Evolutionary conservation across 2,888 invertebrate species (phyloP).

Genomic region (Orthosia gracilis): DNA sequence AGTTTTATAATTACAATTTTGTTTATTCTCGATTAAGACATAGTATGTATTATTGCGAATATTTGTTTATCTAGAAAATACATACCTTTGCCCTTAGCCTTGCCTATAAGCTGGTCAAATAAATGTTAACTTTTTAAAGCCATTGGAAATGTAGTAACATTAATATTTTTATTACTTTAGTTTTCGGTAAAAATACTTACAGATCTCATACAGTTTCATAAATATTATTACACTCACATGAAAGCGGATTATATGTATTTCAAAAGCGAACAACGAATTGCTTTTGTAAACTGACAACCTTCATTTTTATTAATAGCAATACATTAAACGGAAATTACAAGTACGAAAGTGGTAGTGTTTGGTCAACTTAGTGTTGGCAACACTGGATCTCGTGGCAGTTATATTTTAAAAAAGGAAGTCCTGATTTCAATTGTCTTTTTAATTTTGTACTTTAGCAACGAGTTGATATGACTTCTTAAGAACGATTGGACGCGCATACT

Average conservation of each 20-base stretch:
- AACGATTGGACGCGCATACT: slow-evolving; percentile 60
- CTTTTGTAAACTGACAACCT: slow-evolving; percentile 83
- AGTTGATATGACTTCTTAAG: slow-evolving; percentile 75
- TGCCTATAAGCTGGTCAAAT: slow-evolving; percentile 11
- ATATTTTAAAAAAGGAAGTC: slow-evolving; percentile 51
- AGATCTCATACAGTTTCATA: slow-evolving; percentile 74
- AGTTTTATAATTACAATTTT: slow-evolving; percentile 25
- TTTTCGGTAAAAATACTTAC: slow-evolving; percentile 76
- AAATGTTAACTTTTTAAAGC: slow-evolving; percentile 29
- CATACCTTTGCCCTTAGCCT: slow-evolving; percentile 2
- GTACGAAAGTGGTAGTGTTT: slow-evolving; percentile 62
- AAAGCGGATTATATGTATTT: slow-evolving; percentile 85
- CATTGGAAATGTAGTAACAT: slow-evolving; percentile 29
- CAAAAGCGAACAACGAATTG: slow-evolving; percentile 85
- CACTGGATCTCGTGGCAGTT: slow-evolving; percentile 69
- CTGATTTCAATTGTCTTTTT: slow-evolving; percentile 40
- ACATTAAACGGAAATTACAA: slow-evolving; percentile 59
- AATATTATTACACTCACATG: slow-evolving; percentile 83
- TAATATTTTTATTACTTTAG: slow-evolving; percentile 28
- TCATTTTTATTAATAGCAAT: slow-evolving; percentile 66
- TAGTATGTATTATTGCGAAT: slow-evolving; percentile 11
- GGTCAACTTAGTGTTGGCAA: slow-evolving; percentile 75
- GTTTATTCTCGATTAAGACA: slow-evolving; percentile 24
- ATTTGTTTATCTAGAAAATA: slow-evolving; percentile 16
- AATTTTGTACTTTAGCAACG: slow-evolving; percentile 79